Conservation (phyloP, 2,888 invertebrate species). For the Chalcis sispes region DNA sequence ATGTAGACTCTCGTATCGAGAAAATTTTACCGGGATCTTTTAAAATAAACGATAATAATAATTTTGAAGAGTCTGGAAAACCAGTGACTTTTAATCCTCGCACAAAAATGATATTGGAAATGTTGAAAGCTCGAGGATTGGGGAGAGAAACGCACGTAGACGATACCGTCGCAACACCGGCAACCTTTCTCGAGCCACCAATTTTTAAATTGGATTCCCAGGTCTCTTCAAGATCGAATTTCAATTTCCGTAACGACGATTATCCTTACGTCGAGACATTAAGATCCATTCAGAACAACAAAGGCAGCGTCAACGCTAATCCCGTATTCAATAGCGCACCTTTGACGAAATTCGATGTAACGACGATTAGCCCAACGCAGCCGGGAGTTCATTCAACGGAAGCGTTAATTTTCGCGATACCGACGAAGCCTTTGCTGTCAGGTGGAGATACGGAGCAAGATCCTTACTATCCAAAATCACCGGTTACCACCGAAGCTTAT, state of each 20-base stretch:
- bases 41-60: background rate
- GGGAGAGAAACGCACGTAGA: background rate
- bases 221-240: conserved; percentile 17
- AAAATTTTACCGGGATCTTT: background rate
- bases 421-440: conserved; percentile 64
- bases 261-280: conserved; percentile 67
- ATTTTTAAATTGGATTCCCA: conserved; percentile 13
- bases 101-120: conserved; percentile 16
- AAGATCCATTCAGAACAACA: conserved; percentile 66
- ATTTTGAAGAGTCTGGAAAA: background rate
- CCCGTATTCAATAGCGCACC: conserved; percentile 41
- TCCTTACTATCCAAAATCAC: conserved; percentile 69
- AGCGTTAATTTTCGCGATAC: conserved; percentile 63
- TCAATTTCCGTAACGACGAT: conserved; percentile 55
- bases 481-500: conserved; percentile 68
- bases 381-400: conserved; percentile 60
- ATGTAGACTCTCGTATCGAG: background rate
- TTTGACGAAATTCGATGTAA: conserved; percentile 9
- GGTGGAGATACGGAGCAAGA: conserved; percentile 65
- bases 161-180: background rate
- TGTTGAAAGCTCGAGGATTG: conserved; percentile 3
- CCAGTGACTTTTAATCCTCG: conserved; percentile 1
- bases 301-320: conserved; percentile 21
- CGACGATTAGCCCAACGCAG: background rate
- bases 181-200: conserved; percentile 47